Evolutionary conservation across 2,797 vertebrate species (phyloP).

Genomic region (Phaenicophaeus curvirostris): DNA sequence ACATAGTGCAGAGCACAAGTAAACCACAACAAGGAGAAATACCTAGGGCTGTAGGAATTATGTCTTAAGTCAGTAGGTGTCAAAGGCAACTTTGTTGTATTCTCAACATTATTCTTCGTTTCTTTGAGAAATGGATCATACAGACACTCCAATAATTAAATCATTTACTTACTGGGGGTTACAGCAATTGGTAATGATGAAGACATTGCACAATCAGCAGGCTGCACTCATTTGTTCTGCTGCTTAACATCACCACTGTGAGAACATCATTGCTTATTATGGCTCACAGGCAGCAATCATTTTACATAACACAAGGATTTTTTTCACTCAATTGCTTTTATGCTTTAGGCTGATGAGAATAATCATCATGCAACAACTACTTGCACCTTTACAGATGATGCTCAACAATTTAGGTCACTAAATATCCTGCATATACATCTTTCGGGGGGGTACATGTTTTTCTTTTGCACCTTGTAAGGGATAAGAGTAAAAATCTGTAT

Average conservation of each 20-base stretch:
- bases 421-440: background rate
- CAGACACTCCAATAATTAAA: conserved; percentile 40
- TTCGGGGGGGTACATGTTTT: background rate
- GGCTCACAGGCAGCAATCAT: conserved; percentile 83
- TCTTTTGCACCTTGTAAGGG: background rate
- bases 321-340: conserved; percentile 80
- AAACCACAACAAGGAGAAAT: background rate
- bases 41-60: background rate
- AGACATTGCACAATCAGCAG: conserved; percentile 80
- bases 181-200: conserved; percentile 80
- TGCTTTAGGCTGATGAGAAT: conserved; percentile 78
- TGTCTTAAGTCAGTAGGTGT: background rate
- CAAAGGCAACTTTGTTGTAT: background rate
- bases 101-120: background rate
- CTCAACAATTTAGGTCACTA: conserved; percentile 45
- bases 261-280: conserved; percentile 84
- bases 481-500: background rate
- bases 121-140: background rate
- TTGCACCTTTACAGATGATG: conserved; percentile 64
- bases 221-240: conserved; percentile 82
- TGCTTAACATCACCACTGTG: conserved; percentile 74
- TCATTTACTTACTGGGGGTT: conserved; percentile 55
- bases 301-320: conserved; percentile 83
- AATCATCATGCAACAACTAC: conserved; percentile 75
- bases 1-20: background rate